Conservation (phyloP, 2,888 invertebrate species). For the Endomychus coccineus region DNA sequence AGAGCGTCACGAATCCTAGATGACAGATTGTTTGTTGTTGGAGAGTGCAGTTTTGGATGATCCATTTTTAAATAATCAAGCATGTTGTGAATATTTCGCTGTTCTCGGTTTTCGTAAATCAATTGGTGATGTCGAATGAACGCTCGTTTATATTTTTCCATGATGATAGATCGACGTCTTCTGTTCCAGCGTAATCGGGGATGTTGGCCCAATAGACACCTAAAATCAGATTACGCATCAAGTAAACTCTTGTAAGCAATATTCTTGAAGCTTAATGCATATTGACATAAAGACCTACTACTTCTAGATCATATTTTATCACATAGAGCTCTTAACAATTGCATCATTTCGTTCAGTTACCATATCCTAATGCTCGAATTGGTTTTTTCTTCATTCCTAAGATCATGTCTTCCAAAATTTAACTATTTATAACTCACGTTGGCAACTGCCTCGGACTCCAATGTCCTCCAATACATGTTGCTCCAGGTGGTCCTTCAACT, state of each 20-base stretch:
- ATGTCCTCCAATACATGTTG: conserved; percentile 88
- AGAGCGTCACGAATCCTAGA: conserved; percentile 11
- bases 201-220: conserved; percentile 79
- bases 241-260: too few species aligned
- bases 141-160: conserved; percentile 35
- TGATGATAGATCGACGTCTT: conserved; percentile 51
- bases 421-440: conserved; percentile 52
- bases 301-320: too few species aligned
- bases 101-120: conserved; percentile 25
- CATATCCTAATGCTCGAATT: too few species aligned
- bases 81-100: conserved; percentile 35
- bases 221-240: conserved; percentile 33
- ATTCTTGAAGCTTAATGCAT: too few species aligned
- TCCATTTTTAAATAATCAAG: conserved; percentile 1
- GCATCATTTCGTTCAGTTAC: too few species aligned
- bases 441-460: conserved; percentile 90
- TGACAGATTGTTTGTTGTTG: conserved; percentile 7
- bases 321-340: too few species aligned
- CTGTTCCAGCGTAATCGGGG: conserved; percentile 79
- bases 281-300: too few species aligned
- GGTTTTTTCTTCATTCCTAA: too few species aligned
- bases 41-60: conserved; percentile 5
- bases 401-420: too few species aligned
- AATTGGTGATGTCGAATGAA: conserved; percentile 33
- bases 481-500: conserved; percentile 82